Evolutionary conservation across 2,888 invertebrate species (phyloP), one percentile per base, ranked within the genome.

Genomic region (Drosophila neotestacea): DNA sequence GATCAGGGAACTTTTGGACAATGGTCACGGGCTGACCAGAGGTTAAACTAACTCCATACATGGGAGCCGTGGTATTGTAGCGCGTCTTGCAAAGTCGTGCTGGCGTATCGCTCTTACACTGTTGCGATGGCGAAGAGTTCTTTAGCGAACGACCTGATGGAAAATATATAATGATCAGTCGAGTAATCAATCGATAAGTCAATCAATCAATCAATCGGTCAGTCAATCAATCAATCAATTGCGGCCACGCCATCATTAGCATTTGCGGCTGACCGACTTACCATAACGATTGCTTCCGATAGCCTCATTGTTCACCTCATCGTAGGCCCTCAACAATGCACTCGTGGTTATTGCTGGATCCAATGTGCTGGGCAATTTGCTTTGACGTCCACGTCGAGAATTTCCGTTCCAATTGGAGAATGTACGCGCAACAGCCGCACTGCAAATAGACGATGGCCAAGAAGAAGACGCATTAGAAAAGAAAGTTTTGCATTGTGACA

Each of bases 21-120:
- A 98, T 98, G 58, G 97, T 97, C 81, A 98, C 97, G 0, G 97
- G 97, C 90, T 97, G 97, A 1, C 98, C 98, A 11, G 97, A 97
- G 13, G 98, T 98, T 41, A 98, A 93, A 16, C 97, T 97, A 46
- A 98, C 97, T n/a, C 98, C 98, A 91, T 97, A 98, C 96, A 98
- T 96, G 0, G 98, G 98, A 16, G 98, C 98, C 46, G 98, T 98
- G 27, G 98, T 98, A 93, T 98, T 98, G 93, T 97, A 97, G 65
- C 97, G 94, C 7, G 98, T 97, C 90, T 96, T 95, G 91, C 98
- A 98, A 39, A 98, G 94, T 68, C 98, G 94, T 27, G 96, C 94
- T 1, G 96, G 95, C 39, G 96, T 95, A 13, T 96, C 95, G 71
- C 93, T 93, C 47, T 84, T 90, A 80, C 95, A 93, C 64, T 92